Conservation (phyloP, 2,113 vertebrate species). For the Cepphus grylle region DNA sequence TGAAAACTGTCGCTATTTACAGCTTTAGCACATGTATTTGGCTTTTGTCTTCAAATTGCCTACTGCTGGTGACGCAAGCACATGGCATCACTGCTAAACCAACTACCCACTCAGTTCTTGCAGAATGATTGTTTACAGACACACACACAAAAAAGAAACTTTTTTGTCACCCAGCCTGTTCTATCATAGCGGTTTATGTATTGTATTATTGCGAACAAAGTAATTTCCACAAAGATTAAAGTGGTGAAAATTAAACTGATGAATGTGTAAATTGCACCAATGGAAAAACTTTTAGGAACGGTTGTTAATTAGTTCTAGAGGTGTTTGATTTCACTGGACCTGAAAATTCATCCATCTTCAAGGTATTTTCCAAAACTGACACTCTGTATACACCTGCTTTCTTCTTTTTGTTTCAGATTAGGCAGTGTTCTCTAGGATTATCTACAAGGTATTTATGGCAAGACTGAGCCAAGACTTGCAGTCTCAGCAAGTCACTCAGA, state of each 20-base stretch:
- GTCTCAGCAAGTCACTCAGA: neutral
- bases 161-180: neutral
- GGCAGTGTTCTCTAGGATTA: neutral
- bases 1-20: neutral
- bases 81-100: neutral
- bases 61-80: neutral
- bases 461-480: neutral
- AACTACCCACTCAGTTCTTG: neutral
- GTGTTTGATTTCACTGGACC: neutral
- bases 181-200: neutral
- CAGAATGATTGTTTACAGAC: neutral
- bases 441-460: neutral
- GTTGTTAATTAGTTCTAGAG: neutral
- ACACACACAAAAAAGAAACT: rapidly evolving
- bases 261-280: neutral
- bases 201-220: neutral
- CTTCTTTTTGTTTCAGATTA: neutral
- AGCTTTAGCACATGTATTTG: neutral
- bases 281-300: neutral
- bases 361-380: neutral
- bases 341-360: neutral
- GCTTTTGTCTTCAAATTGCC: neutral
- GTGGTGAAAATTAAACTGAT: neutral
- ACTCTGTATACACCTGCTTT: neutral
- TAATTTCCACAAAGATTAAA: neutral